Evolutionary conservation across 2,113 vertebrate genomes (phyloP).

Genomic region (Hydropotes inermis): DNA sequence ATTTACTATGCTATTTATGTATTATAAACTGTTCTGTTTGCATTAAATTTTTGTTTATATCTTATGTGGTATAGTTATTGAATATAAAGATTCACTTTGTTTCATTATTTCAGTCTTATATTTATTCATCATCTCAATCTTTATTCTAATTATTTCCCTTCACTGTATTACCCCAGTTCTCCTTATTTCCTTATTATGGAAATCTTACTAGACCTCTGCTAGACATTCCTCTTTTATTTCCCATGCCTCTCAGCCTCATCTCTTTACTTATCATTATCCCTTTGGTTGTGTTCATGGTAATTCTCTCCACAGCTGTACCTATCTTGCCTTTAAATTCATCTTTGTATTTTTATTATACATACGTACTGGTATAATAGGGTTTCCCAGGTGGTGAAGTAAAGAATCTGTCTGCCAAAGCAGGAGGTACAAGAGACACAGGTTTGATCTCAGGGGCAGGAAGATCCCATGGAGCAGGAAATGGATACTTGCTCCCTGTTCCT

Average conservation of each 20-base stretch:
- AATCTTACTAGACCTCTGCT: background rate
- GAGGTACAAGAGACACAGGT: background rate
- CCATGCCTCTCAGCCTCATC: background rate
- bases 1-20: background rate
- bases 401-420: background rate
- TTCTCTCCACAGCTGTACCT: background rate
- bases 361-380: background rate
- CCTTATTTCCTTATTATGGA: background rate
- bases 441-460: background rate
- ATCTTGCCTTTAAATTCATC: background rate
- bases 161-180: background rate
- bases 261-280: background rate
- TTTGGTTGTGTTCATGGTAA: background rate
- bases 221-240: background rate
- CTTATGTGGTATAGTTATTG: background rate
- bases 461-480: background rate
- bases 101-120: background rate
- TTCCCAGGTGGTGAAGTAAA: background rate
- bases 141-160: background rate
- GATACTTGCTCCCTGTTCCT: background rate
- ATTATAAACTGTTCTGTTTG: background rate
- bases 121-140: background rate
- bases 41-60: background rate
- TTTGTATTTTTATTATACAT: background rate
- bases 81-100: background rate